Conservation (phyloP, 2,888 invertebrate species). For the Thalpophila matura region DNA sequence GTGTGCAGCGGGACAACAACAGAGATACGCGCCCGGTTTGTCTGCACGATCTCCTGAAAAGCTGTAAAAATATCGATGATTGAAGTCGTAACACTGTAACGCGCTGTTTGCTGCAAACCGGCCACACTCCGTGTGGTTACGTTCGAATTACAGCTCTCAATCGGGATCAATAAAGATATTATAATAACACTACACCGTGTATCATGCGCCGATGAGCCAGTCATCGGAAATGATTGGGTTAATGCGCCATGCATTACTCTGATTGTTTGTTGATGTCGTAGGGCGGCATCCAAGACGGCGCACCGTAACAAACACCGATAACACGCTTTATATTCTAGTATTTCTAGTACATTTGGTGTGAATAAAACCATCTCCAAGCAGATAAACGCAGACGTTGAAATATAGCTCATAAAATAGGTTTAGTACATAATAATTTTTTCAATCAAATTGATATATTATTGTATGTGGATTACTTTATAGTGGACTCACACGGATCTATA, state of each 20-base stretch:
- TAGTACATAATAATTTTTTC: constrained; percentile 56
- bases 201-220: constrained; percentile 60
- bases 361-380: constrained; percentile 38
- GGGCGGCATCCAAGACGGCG: not conserved
- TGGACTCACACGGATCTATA: constrained; percentile 42
- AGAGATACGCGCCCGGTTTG: constrained; percentile 26
- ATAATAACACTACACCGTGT: constrained; percentile 59
- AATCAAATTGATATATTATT: constrained; percentile 56
- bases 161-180: constrained; percentile 71
- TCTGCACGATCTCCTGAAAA: constrained; percentile 56
- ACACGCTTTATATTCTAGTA: constrained; percentile 4
- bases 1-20: constrained; percentile 42
- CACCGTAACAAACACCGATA: not conserved
- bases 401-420: constrained; percentile 60
- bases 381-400: constrained; percentile 52
- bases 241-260: constrained; percentile 38
- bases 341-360: constrained; percentile 15
- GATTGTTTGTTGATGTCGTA: constrained; percentile 58
- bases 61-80: constrained; percentile 78
- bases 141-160: constrained; percentile 68
- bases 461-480: constrained; percentile 51
- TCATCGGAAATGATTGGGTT: constrained; percentile 56
- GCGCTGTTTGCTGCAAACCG: constrained; percentile 63
- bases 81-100: constrained; percentile 70
- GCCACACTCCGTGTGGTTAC: constrained; percentile 65